A percentile compares a stretch with the other conserved stretches of the same genome.
Evolutionary conservation across 2,113 vertebrate genomes (phyloP).

Genomic region (Zosterops pallidus): DNA sequence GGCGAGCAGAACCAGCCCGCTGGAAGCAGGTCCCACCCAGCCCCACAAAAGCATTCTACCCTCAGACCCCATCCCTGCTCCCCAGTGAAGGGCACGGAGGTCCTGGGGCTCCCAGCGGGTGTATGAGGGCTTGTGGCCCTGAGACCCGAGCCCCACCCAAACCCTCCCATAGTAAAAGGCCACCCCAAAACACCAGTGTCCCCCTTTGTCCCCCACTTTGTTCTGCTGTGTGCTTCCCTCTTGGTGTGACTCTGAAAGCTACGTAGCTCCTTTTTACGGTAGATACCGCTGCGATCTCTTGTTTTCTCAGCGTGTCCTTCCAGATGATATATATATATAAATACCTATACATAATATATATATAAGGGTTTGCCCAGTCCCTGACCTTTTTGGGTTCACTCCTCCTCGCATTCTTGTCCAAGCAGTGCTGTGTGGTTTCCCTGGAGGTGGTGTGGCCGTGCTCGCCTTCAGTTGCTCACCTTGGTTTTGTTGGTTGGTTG

Average conservation of each 20-base stretch:
- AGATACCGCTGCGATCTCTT: constrained; percentile 59
- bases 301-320: constrained; percentile 68
- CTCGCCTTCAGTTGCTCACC: not conserved
- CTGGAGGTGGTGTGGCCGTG: constrained; percentile 49
- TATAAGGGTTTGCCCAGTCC: constrained; percentile 19
- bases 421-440: constrained; percentile 59
- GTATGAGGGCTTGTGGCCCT: not conserved
- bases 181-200: not conserved
- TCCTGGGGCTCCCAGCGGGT: not conserved
- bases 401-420: constrained; percentile 15
- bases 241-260: constrained; percentile 68
- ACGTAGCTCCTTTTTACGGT: constrained; percentile 65
- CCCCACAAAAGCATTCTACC: not conserved
- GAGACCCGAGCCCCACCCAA: not conserved
- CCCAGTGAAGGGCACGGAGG: not conserved
- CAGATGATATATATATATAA: constrained; percentile 73
- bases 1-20: not conserved
- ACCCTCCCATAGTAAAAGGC: not conserved
- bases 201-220: constrained; percentile 7
- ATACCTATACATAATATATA: constrained; percentile 74
- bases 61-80: not conserved
- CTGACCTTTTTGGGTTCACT: not conserved
- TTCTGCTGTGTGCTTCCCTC: constrained; percentile 63
- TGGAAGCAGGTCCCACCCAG: not conserved
- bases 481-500: not conserved